phyloP scores from a whole-genome alignment of 2,113 vertebrate species.

The Rhipidura dahli region DNA sequence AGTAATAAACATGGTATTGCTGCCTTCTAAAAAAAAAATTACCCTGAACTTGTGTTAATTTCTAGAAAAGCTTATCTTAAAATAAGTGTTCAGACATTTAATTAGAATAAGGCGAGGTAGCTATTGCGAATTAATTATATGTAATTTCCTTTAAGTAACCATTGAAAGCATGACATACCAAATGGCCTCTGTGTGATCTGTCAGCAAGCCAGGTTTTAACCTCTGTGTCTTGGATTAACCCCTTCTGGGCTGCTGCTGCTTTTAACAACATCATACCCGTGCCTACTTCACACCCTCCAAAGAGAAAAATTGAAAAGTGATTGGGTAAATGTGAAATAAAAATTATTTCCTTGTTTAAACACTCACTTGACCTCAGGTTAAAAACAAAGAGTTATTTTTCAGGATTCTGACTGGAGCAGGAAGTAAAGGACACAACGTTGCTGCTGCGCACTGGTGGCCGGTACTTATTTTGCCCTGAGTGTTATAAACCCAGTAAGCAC shows the following conservation, averaged over 20 bases:
- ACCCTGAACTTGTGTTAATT: slow-evolving; percentile 40
- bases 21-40: slow-evolving; percentile 47
- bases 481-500: background rate
- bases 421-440: background rate
- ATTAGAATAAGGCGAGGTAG: slow-evolving; percentile 64
- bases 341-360: background rate
- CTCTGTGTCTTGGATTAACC: background rate
- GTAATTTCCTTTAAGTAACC: slow-evolving; percentile 58
- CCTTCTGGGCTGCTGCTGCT: background rate
- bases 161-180: slow-evolving; percentile 1
- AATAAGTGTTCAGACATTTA: slow-evolving; percentile 57
- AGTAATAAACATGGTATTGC: slow-evolving; percentile 71
- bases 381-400: background rate
- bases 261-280: background rate
- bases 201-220: slow-evolving; percentile 11
- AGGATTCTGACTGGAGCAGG: background rate
- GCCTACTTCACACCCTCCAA: background rate
- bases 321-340: background rate
- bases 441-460: accelerated
- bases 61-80: slow-evolving; percentile 33
- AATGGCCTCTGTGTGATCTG: slow-evolving; percentile 19
- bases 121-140: slow-evolving; percentile 53
- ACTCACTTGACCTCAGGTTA: background rate
- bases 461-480: background rate
- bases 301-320: background rate